Base-by-base conservation (phyloP, 1,140 invertebrate genomes). In the Lepeophtheirus salmonis region DNA sequence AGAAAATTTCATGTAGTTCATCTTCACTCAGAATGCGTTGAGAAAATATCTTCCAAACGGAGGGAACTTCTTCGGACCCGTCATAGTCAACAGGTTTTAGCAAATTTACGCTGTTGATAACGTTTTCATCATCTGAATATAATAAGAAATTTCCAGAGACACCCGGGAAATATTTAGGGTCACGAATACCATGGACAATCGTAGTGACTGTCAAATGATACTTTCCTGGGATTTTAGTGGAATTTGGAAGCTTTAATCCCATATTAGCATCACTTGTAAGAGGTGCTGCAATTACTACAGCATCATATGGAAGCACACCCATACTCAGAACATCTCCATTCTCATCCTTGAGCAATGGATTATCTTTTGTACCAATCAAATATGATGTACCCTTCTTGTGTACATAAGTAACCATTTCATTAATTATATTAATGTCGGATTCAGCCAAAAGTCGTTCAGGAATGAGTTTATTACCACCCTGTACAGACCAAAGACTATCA, bases 401-500 rank as follows among this genome's bases (percentile, higher is more conserved):
- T n/a, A 54, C 20, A 4, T 23, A 23, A 20, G 52, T 14, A 23
- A 54, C 52, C 10, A 16, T 54, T 12, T 54, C 22, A 18, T 54
- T 24, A 20, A 54, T 2, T 23, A 20, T 54, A 3, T 54, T 65
- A 51, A 67, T 69, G 13, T 66, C 63, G 0, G 72, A 67, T 48
- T 67, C 62, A 51, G 67, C 56, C 16, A 73, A 49, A 2, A 74
- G 65, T 17, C 64, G 64, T 63, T 69, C 65, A 2, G 72, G 66
- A 22, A 75, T 64, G 18, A 58, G 50, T 52, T 70, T 67, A 52
- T 75, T 74, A 22, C 74, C 74, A 48, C 70, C 72, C 25, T 69
- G 58, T 3, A 75, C 67, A 22, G 68, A 64, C 71, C 71, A 74
- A 10, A 74, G 60, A 3, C 67, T 67, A n/a, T 64, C 63, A 54